Conservation (phyloP, 2,113 vertebrate genomes). For the Lagenorhynchus albirostris region DNA sequence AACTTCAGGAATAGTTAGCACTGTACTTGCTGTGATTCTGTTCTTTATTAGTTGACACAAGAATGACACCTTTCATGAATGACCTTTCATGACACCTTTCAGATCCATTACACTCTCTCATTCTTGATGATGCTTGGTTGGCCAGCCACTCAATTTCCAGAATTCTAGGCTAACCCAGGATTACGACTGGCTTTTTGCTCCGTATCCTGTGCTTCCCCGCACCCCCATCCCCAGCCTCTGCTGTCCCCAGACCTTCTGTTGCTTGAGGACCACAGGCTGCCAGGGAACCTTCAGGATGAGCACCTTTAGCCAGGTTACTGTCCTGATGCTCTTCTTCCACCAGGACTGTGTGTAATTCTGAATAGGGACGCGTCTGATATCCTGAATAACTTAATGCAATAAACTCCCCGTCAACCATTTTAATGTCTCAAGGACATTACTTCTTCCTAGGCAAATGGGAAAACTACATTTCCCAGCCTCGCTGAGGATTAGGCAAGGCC, state of each 20-base stretch:
- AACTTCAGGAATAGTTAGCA: background rate
- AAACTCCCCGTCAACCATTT: background rate
- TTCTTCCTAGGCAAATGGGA: background rate
- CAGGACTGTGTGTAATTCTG: background rate
- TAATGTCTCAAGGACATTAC: background rate
- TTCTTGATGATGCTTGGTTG: background rate
- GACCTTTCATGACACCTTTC: background rate
- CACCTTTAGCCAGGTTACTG: background rate
- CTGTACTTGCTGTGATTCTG: background rate
- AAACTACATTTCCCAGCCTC: background rate
- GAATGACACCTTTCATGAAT: background rate
- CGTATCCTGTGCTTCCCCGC: rapidly evolving
- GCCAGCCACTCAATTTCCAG: background rate
- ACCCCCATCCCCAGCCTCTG: background rate
- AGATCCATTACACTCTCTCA: background rate
- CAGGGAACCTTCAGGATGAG: background rate
- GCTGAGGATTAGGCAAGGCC: background rate
- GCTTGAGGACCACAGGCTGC: background rate
- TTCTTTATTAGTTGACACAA: background rate
- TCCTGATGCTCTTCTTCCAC: background rate
- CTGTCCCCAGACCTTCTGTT: background rate
- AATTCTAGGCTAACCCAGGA: background rate
- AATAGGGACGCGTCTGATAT: background rate
- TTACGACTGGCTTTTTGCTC: background rate
- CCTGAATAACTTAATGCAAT: background rate